Evolutionary conservation across 1,140 invertebrate genomes (phyloP).

Genomic region (Nylanderia fulva): DNA sequence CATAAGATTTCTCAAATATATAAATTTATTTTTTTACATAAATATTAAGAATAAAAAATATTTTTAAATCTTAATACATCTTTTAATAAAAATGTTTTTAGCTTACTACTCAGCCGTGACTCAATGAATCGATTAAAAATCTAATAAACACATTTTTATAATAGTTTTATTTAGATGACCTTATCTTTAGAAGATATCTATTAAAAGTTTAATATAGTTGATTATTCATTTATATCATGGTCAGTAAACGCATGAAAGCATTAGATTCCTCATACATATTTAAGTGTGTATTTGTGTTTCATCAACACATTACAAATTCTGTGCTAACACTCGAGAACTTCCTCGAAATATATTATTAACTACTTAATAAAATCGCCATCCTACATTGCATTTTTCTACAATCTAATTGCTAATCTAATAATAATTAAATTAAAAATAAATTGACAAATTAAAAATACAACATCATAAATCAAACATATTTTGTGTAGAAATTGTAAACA

Average conservation of each 20-base stretch:
- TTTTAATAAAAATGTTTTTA: not conserved
- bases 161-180: not conserved
- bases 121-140: not conserved
- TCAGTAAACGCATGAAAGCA: constrained; percentile 10
- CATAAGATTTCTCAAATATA: not conserved
- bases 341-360: constrained; percentile 9
- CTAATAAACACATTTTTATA: not conserved
- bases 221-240: constrained; percentile 38
- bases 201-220: constrained; percentile 16
- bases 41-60: not conserved
- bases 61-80: too few species aligned
- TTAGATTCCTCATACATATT: constrained; percentile 50
- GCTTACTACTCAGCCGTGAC: too few species aligned
- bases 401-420: not conserved
- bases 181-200: not conserved
- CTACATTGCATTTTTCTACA: not conserved
- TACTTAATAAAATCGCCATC: constrained; percentile 10
- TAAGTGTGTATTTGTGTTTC: constrained; percentile 15
- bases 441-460: constrained; percentile 1
- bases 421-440: not conserved
- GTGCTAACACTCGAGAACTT: constrained; percentile 29
- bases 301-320: constrained; percentile 29
- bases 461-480: not conserved
- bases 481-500: not conserved
- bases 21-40: not conserved